Conservation (phyloP, 2,113 vertebrate species). For the Istiophorus platypterus region DNA sequence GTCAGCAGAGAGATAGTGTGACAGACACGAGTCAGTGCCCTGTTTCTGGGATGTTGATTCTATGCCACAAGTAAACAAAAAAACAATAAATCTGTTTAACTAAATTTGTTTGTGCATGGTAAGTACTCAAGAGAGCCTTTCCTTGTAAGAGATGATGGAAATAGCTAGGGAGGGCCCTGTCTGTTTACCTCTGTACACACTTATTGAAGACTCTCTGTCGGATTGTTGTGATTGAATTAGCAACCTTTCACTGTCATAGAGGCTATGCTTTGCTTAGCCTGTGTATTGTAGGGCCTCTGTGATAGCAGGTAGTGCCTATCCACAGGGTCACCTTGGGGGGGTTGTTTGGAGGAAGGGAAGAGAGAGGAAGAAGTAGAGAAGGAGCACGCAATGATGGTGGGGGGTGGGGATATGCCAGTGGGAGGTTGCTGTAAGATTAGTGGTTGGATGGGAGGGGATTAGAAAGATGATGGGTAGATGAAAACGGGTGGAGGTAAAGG, state of each 20-base stretch:
- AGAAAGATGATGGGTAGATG: slow-evolving; percentile 33
- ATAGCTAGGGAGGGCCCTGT: slow-evolving; percentile 7
- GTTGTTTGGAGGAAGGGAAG: slow-evolving; percentile 39
- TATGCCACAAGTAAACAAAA: neutral
- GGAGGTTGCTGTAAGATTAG: slow-evolving; percentile 53
- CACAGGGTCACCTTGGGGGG: slow-evolving; percentile 75
- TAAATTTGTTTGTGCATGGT: slow-evolving; percentile 28
- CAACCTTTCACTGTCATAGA: slow-evolving; percentile 42
- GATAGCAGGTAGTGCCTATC: slow-evolving; percentile 51
- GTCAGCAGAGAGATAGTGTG: slow-evolving; percentile 32
- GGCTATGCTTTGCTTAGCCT: slow-evolving; percentile 9
- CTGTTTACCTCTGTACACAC: slow-evolving; percentile 39
- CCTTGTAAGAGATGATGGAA: slow-evolving; percentile 9
- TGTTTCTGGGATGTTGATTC: slow-evolving; percentile 10
- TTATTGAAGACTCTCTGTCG: slow-evolving; percentile 37
- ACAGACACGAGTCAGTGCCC: slow-evolving; percentile 15
- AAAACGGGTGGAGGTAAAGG: slow-evolving; percentile 5
- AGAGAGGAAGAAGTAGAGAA: slow-evolving; percentile 17
- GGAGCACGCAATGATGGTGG: slow-evolving; percentile 5
- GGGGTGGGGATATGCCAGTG: neutral
- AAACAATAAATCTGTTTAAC: neutral
- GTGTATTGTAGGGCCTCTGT: neutral
- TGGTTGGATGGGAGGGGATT: neutral
- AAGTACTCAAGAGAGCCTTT: slow-evolving; percentile 18
- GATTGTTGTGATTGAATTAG: slow-evolving; percentile 46